Evolutionary conservation across 1,140 invertebrate species (phyloP), one percentile per base, ranked within the genome.

Genomic region (Vollenhovia emeryi): DNA sequence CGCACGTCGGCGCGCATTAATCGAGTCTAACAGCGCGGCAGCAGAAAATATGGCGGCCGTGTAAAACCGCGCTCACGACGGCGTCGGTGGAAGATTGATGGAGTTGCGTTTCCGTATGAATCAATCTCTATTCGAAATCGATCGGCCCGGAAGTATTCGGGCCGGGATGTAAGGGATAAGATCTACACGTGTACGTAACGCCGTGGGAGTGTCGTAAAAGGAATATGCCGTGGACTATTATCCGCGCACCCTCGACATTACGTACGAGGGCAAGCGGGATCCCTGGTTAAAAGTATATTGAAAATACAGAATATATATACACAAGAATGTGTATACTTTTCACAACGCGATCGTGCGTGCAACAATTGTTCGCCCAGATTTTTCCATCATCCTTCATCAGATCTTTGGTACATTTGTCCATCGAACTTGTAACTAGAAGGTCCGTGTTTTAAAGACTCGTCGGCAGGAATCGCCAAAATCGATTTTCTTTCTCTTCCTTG

Each of bases 1-100:
- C 15, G 45, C 40, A 21, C 21, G 48, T 69, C 76, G 62, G 30
- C 33, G 62, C 45, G 76, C 48, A 57, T 57, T 57, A 71, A 80
- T 33, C 36, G 45, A 55, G n/a, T 68, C 18, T 30, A 66, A 55
- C 64, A 21, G 18, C 62, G 30, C 62, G 30, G 30, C 64, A 15
- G 15, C 43, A 52, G 48, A 36, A 78, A 78, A 64, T 50, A 64
- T 62, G 75, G 33, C 59, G 75, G 40, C 24, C 40, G 45, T 36
- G 50, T 27, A 71, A 60, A 36, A 36, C 24, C 11, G 48, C 27
- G 18, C 6, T 52, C 21, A 11, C n/a, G 27, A 59, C 33, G 11
- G 52, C 36, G 18, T 21, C 24, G 7, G n/a, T 15, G 66, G n/a
- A 43, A 82, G 52, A 66, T 79, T 36, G 48, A 52, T 79, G 30